Base-by-base conservation (phyloP, 2,113 vertebrate species). In the Solea solea region DNA sequence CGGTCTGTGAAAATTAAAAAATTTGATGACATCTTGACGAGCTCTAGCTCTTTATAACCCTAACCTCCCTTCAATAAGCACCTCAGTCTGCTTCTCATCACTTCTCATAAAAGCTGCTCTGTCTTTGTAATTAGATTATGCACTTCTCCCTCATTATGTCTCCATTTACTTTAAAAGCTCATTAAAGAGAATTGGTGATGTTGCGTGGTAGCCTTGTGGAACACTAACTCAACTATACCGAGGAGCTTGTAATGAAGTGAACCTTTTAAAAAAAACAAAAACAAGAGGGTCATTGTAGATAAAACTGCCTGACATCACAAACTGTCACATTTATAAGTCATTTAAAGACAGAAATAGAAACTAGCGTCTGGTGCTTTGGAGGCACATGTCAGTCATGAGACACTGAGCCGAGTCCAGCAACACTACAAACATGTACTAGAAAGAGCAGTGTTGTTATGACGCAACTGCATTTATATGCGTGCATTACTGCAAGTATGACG, bases 371-470 rank as follows among this genome's bases (percentile, higher is more conserved):
- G 52, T 64, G 77, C 66, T 84, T 72, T 72, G 53, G 79, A 75
- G 72, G 72, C 67, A 55, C 69, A 77, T 72, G 62, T 44, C 52
- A 52, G 88, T 92, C 88, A 93, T 85, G 85, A 66, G 89, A 88
- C 53, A 0, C 52, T 49, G 64, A 68, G 28, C 56, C 1, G 73
- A 9, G 53, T 8, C 13, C 25, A 48, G 58, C 8, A 14, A 52
- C 59, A 21, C n/a, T 12, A 15, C 54, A 56, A 14, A 61, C 49
- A 41, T 2, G n/a, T 10, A 3, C 1, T 41, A 39, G 46, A 12
- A 53, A 57, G 10, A 16, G 25, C 2, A 10, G 1, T 40, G 56
- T 56, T 68, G 45, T 70, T 52, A 4, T n/a, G n/a, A n/a, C 25
- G 28, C 28, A 34, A 34, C 28, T 34, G 5, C 28, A 34, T 5